Conservation (phyloP, 2,888 invertebrate genomes). For the Patella ulyssiponensis region DNA sequence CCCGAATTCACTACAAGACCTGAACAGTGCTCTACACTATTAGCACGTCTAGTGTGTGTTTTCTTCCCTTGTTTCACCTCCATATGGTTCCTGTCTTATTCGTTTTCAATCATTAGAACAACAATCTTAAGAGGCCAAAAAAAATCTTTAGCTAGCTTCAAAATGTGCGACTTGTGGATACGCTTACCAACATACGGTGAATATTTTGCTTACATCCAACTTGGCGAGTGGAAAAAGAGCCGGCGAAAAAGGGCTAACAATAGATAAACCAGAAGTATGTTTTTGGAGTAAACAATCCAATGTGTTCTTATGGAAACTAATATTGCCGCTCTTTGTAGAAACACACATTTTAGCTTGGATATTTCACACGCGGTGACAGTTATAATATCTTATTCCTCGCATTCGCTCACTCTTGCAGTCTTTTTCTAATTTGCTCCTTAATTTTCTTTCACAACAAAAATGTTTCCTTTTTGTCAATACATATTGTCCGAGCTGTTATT, state of each 20-base stretch:
- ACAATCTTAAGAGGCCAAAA: conserved; percentile 9
- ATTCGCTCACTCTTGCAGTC: background rate
- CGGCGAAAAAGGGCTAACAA: conserved; percentile 2
- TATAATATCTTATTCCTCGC: conserved; percentile 5
- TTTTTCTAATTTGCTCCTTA: conserved; percentile 8
- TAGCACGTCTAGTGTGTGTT: no score
- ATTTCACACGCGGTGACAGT: conserved; percentile 12
- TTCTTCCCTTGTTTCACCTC: background rate
- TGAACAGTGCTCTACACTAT: no score
- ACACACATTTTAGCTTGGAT: conserved; percentile 10
- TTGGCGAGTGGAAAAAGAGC: conserved; percentile 7
- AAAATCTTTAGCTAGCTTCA: background rate
- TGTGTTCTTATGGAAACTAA: conserved; percentile 13
- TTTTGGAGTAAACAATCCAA: conserved; percentile 1
- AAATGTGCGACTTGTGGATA: conserved; percentile 5
- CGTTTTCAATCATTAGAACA: conserved; percentile 7
- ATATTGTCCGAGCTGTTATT: background rate
- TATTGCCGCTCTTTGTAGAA: conserved; percentile 11
- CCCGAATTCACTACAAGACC: no score
- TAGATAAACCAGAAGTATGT: conserved; percentile 8
- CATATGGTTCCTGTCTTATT: conserved; percentile 9
- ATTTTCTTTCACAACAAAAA: conserved; percentile 11
- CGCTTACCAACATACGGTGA: conserved; percentile 7
- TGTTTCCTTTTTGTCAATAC: background rate
- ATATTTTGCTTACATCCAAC: conserved; percentile 2